Conservation (phyloP, 2,113 vertebrate genomes). For the Chionomys nivalis region DNA sequence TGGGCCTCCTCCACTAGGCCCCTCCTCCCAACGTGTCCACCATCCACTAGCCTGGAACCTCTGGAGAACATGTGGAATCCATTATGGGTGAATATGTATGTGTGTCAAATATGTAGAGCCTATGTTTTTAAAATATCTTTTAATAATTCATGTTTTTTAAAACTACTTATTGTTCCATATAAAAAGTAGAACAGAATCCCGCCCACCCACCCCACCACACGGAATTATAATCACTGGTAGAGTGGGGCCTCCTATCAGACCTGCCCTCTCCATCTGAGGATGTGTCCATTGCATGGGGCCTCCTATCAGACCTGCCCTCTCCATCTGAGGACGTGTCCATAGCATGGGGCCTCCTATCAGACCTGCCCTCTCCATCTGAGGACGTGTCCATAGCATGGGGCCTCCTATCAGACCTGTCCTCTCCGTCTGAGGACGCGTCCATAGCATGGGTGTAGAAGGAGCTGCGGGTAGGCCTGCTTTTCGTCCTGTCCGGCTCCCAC, state of each 20-base stretch:
- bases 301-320: neutral
- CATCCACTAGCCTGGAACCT: neutral
- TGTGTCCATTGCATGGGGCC: too few species aligned
- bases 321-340: neutral
- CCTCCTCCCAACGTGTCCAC: neutral
- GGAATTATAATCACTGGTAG: neutral
- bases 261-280: too few species aligned
- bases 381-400: neutral
- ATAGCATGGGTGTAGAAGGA: too few species aligned
- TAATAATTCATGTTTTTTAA: neutral
- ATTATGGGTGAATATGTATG: neutral
- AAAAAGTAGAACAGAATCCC: slow-evolving; percentile 11
- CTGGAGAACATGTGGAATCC: neutral
- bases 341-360: neutral
- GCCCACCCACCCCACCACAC: neutral
- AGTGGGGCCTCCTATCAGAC: neutral
- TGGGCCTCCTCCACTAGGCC: neutral
- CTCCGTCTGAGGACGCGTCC: too few species aligned
- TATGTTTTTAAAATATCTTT: neutral
- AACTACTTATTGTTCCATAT: neutral
- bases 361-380: too few species aligned
- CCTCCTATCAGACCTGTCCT: too few species aligned
- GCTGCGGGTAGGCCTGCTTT: too few species aligned
- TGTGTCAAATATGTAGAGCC: slow-evolving; percentile 23
- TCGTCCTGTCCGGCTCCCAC: too few species aligned